A percentile compares a stretch with the other conserved stretches of the same genome.
Conservation (phyloP, 2,113 vertebrate genomes). For the Thryonomys swinderianus region DNA sequence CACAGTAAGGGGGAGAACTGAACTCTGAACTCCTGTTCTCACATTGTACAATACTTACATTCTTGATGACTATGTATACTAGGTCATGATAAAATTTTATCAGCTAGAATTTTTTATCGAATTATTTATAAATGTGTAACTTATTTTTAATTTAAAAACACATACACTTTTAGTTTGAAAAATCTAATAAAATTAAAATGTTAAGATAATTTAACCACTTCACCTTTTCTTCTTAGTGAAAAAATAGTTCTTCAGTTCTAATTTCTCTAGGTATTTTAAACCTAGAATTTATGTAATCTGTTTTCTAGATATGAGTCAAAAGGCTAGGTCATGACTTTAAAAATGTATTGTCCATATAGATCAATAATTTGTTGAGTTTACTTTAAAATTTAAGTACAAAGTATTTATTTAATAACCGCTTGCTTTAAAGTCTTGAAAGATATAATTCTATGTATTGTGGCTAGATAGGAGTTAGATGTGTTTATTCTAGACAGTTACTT, state of each 20-base stretch:
- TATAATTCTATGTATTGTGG: neutral
- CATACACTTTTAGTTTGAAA: conserved; percentile 39
- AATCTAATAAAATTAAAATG: conserved; percentile 36
- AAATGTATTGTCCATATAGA: neutral
- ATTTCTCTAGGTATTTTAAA: conserved; percentile 3
- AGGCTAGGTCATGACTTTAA: conserved; percentile 11
- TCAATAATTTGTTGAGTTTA: neutral
- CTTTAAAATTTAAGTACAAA: conserved; percentile 44
- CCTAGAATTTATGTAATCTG: neutral
- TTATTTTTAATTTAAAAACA: conserved; percentile 50
- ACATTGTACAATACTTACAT: conserved; percentile 16
- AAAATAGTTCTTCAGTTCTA: neutral
- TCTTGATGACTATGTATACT: neutral
- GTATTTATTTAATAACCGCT: neutral
- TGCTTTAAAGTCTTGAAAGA: conserved; percentile 38
- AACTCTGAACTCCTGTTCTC: conserved; percentile 41
- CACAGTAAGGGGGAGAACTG: neutral
- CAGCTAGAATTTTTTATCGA: neutral
- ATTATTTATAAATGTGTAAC: neutral
- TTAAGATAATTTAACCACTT: conserved; percentile 23
- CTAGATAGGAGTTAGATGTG: conserved; percentile 10
- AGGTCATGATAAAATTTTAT: neutral
- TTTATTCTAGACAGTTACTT: conserved; percentile 26
- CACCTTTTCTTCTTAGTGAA: conserved; percentile 27
- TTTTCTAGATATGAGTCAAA: conserved; percentile 39